Conservation (phyloP, 2,888 invertebrate species). For the Pollenia labialis region DNA sequence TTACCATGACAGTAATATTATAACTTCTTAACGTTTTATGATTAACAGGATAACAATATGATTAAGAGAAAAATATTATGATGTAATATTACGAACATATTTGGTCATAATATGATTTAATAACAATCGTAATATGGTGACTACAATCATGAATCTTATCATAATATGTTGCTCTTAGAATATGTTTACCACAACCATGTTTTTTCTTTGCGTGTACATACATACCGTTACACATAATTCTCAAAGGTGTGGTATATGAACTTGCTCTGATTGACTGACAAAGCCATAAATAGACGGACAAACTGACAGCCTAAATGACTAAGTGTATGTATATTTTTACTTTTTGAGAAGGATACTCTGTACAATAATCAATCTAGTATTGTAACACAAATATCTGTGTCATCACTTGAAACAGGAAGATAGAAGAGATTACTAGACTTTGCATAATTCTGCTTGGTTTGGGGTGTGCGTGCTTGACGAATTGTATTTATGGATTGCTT, state of each 20-base stretch:
- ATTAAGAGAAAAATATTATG: no score
- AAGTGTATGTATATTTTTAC: not conserved
- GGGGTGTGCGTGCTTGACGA: conserved; percentile 21
- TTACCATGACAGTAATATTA: no score
- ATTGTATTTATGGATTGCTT: conserved; percentile 20
- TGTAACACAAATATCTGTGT: conserved; percentile 42
- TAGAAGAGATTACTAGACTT: not conserved
- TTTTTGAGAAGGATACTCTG: not conserved
- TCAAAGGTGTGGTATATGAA: conserved; percentile 45
- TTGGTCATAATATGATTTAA: no score
- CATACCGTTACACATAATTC: conserved; percentile 35
- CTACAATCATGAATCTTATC: no score
- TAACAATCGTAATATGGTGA: no score
- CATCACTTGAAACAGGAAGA: conserved; percentile 13
- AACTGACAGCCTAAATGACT: not conserved
- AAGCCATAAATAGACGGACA: not conserved
- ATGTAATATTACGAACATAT: no score
- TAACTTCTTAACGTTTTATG: no score
- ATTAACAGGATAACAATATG: no score
- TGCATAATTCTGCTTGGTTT: conserved; percentile 7
- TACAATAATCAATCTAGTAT: conserved; percentile 45
- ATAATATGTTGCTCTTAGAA: no score
- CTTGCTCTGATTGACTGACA: not conserved
- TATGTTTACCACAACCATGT: no score
- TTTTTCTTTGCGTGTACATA: no score